These are phyloP conservation scores for Helobdella robusta DNA, from an alignment of 2,888 invertebrate genomes.

Conservation along the genomic window DNA sequence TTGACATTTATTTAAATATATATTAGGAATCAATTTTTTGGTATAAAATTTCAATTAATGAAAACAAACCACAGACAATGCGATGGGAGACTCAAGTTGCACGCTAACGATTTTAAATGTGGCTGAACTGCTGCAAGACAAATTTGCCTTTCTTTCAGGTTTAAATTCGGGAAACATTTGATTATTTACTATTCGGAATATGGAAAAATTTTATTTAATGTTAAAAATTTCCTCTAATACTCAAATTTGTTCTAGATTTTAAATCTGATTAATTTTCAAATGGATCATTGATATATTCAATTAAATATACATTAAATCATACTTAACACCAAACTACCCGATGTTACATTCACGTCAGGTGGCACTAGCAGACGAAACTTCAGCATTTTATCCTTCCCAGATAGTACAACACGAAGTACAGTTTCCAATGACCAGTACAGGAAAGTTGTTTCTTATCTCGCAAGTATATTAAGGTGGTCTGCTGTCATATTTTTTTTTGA, in stretches of 20 bases:
- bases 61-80: conserved; percentile 45
- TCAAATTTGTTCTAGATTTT: neutral
- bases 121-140: conserved; percentile 73
- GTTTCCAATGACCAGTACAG: conserved; percentile 78
- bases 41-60: neutral
- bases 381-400: conserved; percentile 87
- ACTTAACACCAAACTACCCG: neutral
- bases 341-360: conserved; percentile 52
- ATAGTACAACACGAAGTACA: conserved; percentile 70
- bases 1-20: neutral
- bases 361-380: conserved; percentile 86
- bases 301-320: neutral
- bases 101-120: conserved; percentile 66
- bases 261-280: neutral
- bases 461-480: conserved; percentile 86
- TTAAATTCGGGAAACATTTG: too few relatives aligned
- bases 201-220: too few relatives aligned
- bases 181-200: too few relatives aligned
- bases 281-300: neutral
- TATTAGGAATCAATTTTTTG: neutral
- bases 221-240: too few relatives aligned
- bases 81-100: conserved; percentile 51
- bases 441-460: conserved; percentile 81
- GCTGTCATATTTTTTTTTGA: neutral
- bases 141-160: conserved; percentile 80